These are phyloP conservation scores for Tor tambroides DNA, from an alignment of 2,113 vertebrate genomes.

Conservation along the genomic window DNA sequence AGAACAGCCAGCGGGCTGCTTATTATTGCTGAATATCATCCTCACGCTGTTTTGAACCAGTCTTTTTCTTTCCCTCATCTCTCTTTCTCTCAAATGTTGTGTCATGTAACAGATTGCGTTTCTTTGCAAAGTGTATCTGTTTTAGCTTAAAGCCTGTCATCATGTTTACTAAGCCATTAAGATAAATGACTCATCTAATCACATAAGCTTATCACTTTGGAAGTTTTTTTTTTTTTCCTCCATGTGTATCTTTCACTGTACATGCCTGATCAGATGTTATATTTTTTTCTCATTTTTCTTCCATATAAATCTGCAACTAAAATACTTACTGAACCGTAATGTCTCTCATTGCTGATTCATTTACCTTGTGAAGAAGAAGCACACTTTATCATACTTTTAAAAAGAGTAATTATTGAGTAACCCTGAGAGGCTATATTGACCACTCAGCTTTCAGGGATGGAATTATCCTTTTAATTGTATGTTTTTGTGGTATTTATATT, in stretches of 20 bases:
- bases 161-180: constrained; percentile 12
- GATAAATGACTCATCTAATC: constrained; percentile 22
- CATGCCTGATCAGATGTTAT: not conserved
- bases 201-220: not conserved
- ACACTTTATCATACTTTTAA: no score
- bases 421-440: no score
- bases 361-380: no score
- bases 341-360: no score
- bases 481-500: no score
- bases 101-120: not conserved
- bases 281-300: no score
- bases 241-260: not conserved
- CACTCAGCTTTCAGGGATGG: no score
- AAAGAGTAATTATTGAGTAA: no score
- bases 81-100: constrained; percentile 14
- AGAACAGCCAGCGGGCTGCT: constrained; percentile 13
- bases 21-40: constrained; percentile 8
- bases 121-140: not conserved
- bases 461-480: no score
- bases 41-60: not conserved
- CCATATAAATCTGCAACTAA: no score
- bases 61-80: not conserved
- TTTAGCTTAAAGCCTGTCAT: not conserved
- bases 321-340: no score
- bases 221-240: not conserved